Conservation (phyloP, 2,113 vertebrate genomes). For the Rostratula benghalensis region DNA sequence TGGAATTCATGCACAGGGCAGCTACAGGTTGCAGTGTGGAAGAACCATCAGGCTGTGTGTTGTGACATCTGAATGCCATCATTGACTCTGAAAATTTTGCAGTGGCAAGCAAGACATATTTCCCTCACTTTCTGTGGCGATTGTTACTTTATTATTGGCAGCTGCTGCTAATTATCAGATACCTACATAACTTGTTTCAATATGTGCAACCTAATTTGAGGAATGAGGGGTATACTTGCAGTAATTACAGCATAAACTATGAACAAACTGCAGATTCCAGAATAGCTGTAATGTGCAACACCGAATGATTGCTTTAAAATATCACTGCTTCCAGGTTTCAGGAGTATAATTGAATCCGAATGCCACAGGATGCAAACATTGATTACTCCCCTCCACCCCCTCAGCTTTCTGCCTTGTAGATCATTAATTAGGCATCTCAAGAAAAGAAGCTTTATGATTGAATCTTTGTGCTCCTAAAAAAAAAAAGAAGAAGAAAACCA, state of each 20-base stretch:
- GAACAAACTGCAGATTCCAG: conserved; percentile 47
- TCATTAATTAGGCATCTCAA: conserved; percentile 68
- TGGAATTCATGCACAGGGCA: neutral
- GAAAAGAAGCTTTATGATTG: conserved; percentile 62
- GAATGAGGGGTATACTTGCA: neutral
- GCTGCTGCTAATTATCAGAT: conserved; percentile 1
- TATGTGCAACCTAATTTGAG: conserved; percentile 10
- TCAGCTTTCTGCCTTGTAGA: conserved; percentile 59
- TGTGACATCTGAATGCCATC: neutral
- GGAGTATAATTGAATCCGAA: conserved; percentile 60
- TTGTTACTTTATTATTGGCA: neutral
- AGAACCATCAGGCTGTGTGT: neutral
- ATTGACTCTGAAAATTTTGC: neutral
- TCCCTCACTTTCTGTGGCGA: neutral
- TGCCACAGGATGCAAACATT: conserved; percentile 65
- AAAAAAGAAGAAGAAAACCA: neutral
- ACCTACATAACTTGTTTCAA: neutral
- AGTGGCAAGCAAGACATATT: neutral
- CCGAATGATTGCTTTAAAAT: conserved; percentile 55
- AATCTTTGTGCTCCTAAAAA: conserved; percentile 45
- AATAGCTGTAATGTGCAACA: conserved; percentile 54
- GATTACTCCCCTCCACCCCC: conserved; percentile 54
- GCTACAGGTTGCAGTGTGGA: neutral
- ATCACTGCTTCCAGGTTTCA: conserved; percentile 60
- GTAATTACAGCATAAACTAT: conserved; percentile 22